Evolutionary conservation across 2,113 vertebrate genomes (phyloP).

Genomic region (Catharus minimus): DNA sequence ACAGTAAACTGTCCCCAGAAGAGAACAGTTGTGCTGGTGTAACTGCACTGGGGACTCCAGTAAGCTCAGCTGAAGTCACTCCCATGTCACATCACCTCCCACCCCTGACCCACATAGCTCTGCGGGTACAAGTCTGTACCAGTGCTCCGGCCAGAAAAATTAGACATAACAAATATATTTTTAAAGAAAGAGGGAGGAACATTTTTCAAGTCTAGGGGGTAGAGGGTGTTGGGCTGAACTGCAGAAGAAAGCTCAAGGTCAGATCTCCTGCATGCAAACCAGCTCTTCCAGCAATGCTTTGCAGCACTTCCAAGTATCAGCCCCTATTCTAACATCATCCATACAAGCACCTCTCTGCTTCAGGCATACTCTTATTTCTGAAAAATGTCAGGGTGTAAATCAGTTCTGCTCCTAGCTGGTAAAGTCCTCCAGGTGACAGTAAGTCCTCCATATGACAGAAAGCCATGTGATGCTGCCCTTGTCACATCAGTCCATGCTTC

Average conservation of each 20-base stretch:
- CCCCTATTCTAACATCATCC: background rate
- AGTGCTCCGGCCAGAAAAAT: conserved; percentile 13
- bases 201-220: conserved; percentile 28
- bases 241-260: conserved; percentile 41
- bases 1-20: background rate
- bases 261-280: background rate
- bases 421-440: background rate
- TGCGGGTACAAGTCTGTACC: background rate
- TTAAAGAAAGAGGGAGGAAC: conserved; percentile 25
- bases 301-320: background rate
- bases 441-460: background rate
- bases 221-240: conserved; percentile 30
- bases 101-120: conserved; percentile 29
- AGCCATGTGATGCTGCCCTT: background rate
- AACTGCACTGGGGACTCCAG: background rate
- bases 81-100: background rate
- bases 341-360: background rate
- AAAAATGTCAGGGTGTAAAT: background rate
- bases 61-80: background rate
- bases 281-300: background rate
- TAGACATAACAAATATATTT: conserved; percentile 60
- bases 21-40: background rate
- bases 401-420: background rate
- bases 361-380: background rate
- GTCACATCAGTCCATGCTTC: background rate